Evolutionary conservation across 2,888 invertebrate genomes (phyloP).

Genomic region (Yponomeuta cagnagella): DNA sequence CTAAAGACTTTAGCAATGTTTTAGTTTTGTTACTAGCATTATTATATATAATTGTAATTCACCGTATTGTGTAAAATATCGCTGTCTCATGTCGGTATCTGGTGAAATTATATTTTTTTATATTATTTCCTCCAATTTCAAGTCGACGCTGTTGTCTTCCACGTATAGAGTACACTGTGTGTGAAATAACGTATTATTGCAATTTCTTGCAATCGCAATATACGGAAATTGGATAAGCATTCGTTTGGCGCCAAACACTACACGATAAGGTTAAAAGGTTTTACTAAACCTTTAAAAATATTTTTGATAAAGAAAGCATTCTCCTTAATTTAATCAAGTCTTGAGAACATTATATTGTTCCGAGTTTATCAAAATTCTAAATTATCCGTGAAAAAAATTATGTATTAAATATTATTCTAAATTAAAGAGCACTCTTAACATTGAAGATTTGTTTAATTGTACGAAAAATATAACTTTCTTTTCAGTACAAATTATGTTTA

Average conservation of each 20-base stretch:
- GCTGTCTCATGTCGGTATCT: not conserved
- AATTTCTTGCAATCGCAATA: not conserved
- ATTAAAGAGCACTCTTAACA: not conserved
- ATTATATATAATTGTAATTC: not conserved
- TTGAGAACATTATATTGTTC: not conserved
- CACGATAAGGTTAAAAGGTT: not conserved
- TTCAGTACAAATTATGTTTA: conserved; percentile 64
- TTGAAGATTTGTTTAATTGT: not conserved
- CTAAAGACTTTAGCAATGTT: not conserved
- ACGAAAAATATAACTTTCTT: conserved; percentile 29
- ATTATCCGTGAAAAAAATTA: not conserved
- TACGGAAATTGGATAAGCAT: not conserved
- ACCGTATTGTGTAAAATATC: conserved; percentile 14
- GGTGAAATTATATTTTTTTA: conserved; percentile 1
- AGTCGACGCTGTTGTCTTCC: conserved; percentile 1
- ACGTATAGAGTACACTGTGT: not conserved
- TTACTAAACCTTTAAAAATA: conserved; percentile 8
- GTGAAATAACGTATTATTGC: not conserved
- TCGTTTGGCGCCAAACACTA: conserved; percentile 5
- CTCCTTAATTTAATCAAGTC: not conserved
- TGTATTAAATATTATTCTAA: not conserved
- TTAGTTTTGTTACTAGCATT: conserved; percentile 13
- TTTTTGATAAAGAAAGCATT: conserved; percentile 13
- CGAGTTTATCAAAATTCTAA: conserved; percentile 5
- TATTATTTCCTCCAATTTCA: not conserved